Evolutionary conservation across 2,888 invertebrate species (phyloP).

Genomic region (Mycogona germanica): DNA sequence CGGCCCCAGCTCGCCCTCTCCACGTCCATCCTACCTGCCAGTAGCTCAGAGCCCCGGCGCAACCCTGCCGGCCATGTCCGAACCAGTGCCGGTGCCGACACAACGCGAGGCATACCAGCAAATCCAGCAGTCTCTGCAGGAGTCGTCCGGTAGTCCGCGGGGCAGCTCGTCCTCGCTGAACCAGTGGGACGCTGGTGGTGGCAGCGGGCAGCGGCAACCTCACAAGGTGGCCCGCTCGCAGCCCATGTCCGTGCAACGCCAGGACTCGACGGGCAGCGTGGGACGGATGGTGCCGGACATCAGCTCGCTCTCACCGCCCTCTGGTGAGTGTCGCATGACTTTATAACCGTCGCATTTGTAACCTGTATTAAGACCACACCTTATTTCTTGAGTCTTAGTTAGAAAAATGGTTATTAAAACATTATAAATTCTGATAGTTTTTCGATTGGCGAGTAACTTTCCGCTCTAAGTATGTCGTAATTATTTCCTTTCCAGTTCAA

Average conservation of each 20-base stretch:
- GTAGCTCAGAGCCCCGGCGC: constrained; percentile 15
- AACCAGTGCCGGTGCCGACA: constrained; percentile 63
- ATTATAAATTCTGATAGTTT: constrained; percentile 42
- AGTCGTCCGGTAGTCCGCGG: constrained; percentile 12
- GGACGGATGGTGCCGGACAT: constrained; percentile 51
- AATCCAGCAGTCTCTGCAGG: constrained; percentile 31
- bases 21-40: constrained; percentile 18
- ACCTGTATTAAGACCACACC: not conserved
- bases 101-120: constrained; percentile 44
- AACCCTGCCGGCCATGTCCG: constrained; percentile 35
- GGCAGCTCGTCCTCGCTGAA: constrained; percentile 10
- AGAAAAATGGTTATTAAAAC: constrained; percentile 7
- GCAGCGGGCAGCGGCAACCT: not conserved
- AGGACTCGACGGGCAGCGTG: constrained; percentile 27
- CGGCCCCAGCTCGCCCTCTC: constrained; percentile 17
- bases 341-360: not conserved
- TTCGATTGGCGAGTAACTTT: too few species aligned
- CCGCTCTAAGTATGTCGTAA: too few species aligned
- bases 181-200: not conserved
- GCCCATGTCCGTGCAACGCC: constrained; percentile 71
- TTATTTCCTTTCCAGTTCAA: constrained; percentile 28
- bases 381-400: not conserved
- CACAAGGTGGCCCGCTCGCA: constrained; percentile 61
- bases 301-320: constrained; percentile 83
- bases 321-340: constrained; percentile 39